Evolutionary conservation across 2,113 vertebrate species (phyloP).

Genomic region (Bolborhynchus lineola): DNA sequence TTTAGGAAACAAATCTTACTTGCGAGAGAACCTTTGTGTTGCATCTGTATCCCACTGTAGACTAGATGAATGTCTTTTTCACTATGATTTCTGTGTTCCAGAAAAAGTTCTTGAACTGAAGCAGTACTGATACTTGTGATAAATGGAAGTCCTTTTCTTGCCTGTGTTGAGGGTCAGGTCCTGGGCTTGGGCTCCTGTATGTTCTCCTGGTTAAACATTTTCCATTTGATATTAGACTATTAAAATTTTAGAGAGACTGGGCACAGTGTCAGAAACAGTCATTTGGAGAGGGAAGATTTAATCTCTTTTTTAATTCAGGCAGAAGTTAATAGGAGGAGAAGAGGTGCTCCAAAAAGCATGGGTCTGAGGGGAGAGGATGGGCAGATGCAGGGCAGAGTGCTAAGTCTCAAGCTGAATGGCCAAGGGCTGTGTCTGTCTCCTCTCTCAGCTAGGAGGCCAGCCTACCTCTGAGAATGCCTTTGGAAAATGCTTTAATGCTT

Average conservation of each 20-base stretch:
- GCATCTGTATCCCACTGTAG: background rate
- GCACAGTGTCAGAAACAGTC: background rate
- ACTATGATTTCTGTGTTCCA: background rate
- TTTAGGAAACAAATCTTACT: background rate
- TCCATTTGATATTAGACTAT: background rate
- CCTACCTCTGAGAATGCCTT: background rate
- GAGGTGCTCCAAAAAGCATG: background rate
- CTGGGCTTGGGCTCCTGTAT: background rate
- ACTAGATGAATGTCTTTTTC: background rate
- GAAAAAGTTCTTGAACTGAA: background rate
- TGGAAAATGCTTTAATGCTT: background rate
- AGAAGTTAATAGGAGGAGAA: background rate
- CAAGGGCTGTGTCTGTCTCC: background rate
- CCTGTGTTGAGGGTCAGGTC: background rate
- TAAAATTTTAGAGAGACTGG: background rate
- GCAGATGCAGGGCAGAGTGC: background rate
- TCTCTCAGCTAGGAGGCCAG: background rate
- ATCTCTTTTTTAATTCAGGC: background rate
- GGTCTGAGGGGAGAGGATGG: fast-evolving
- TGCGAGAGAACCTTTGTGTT: background rate
- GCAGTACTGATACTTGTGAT: background rate
- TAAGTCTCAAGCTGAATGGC: background rate
- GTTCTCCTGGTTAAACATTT: background rate
- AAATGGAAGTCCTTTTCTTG: background rate
- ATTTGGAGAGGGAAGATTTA: background rate